Base-by-base conservation (phyloP, 1,140 invertebrate species). In the Drosophila orosa region DNA sequence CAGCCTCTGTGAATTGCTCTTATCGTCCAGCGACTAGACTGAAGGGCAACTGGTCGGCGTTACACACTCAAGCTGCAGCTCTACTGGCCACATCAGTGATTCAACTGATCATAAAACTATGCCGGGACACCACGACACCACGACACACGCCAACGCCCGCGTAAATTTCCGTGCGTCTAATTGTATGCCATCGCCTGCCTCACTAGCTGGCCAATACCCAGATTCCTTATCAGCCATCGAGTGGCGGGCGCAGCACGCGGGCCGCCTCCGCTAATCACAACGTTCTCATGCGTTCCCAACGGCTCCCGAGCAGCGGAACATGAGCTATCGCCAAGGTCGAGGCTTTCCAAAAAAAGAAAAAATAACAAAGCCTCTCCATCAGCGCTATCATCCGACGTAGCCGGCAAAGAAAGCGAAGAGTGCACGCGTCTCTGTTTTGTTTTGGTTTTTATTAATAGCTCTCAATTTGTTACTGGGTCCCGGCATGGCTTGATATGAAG, bases 351-450 rank as follows among this genome's bases (percentile, higher is more conserved):
- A 66, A 79, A 35, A 47, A 12, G 47, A 22, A 60, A 40, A 50
- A 39, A 66, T 61, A 39, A 67, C 15, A 67, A 63, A 39, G 12
- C 22, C 66, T 47, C 65, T 69, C 57, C 74, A 67, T 75, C 68
- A 59, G 35, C 58, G 69, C 50, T 65, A 60, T 81, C 69, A 87
- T 73, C 79, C 59, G 62, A 67, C 59, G 55, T n/a, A 48, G 67
- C 52, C 63, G 42, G 67, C 35, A 61, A 69, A 76, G 57, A 78
- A 80, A 42, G 54, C 75, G 48, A 42, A 35, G 31, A 74, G 59
- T 78, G 83, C 84, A 84, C 81, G 67, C 77, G 58, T 68, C 74
- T 83, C 45, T 78, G 58, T 83, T 85, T 85, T 80, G 61, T 62
- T 83, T 80, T 84, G 58, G 73, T 75, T 65, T 55, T 74, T 79